A percentile compares a stretch with the other conserved stretches of the same genome.
These are phyloP conservation scores for Tetramorium parvispinum DNA, from an alignment of 1,140 invertebrate species.

Conservation along the genomic window DNA sequence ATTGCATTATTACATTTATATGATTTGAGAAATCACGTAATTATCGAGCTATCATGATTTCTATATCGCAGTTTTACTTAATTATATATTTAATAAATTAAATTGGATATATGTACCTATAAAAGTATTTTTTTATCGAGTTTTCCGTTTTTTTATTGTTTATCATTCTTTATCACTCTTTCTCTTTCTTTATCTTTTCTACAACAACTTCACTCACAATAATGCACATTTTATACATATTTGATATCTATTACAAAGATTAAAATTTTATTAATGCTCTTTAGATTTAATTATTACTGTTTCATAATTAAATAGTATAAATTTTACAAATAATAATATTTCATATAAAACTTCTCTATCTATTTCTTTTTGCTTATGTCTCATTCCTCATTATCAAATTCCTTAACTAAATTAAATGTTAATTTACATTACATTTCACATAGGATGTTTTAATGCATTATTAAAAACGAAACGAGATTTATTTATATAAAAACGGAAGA, in stretches of 20 bases:
- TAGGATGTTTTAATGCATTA: not conserved
- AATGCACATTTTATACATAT: not conserved
- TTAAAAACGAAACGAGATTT: conserved; percentile 34
- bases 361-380: not conserved
- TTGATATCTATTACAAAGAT: not conserved
- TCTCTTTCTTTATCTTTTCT: not conserved
- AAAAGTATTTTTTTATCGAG: not conserved
- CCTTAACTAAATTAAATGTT: conserved; percentile 24
- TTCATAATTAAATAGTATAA: not conserved
- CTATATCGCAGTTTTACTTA: not conserved
- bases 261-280: not conserved
- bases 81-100: not conserved
- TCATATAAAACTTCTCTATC: not conserved
- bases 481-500: conserved; percentile 11
- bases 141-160: not conserved
- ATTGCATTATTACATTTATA: conserved; percentile 21
- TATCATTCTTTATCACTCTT: not conserved
- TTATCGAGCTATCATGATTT: not conserved
- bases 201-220: not conserved
- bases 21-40: conserved; percentile 15
- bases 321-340: not conserved
- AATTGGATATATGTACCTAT: not conserved
- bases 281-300: not conserved
- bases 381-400: not conserved
- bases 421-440: conserved; percentile 15